Percentiles rank a stretch among this genome's conserved stretches.
Evolutionary conservation across 2,888 invertebrate genomes (phyloP).

Genomic region (Lasioglossum morio): DNA sequence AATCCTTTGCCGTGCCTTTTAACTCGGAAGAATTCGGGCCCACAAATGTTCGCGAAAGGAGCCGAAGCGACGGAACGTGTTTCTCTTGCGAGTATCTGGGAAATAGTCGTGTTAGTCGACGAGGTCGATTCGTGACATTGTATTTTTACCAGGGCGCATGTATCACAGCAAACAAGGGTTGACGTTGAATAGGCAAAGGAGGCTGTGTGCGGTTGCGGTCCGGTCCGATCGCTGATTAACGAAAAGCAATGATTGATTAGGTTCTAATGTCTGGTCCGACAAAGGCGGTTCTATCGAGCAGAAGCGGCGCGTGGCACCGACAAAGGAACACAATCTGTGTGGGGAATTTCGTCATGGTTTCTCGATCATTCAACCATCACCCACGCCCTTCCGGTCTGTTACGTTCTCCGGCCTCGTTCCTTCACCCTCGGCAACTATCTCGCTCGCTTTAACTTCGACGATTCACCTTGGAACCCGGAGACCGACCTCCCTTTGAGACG

Average conservation of each 20-base stretch:
- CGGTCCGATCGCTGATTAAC: conserved; percentile 36
- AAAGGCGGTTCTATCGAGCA: conserved; percentile 26
- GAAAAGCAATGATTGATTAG: conserved; percentile 39
- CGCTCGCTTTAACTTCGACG: conserved; percentile 58
- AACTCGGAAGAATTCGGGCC: no score
- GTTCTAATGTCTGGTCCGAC: conserved; percentile 17
- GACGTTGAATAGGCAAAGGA: not conserved
- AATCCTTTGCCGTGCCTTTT: no score
- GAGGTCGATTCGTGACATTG: no score
- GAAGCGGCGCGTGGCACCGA: conserved; percentile 33
- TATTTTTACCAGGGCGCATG: not conserved
- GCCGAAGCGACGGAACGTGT: no score
- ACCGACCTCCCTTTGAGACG: conserved; percentile 62
- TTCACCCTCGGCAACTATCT: conserved; percentile 36
- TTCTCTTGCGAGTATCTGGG: no score
- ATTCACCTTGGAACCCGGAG: conserved; percentile 59
- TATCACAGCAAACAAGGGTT: not conserved
- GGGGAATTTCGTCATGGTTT: conserved; percentile 57
- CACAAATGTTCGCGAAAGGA: no score
- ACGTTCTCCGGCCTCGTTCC: conserved; percentile 28
- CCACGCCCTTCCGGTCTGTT: conserved; percentile 48
- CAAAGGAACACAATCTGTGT: conserved; percentile 59
- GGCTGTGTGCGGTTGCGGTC: not conserved
- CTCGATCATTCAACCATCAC: conserved; percentile 55
- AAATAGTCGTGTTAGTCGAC: no score